These are phyloP conservation scores for Struthio camelus DNA, from an alignment of 2,113 vertebrate genomes.

Conservation along the genomic window DNA sequence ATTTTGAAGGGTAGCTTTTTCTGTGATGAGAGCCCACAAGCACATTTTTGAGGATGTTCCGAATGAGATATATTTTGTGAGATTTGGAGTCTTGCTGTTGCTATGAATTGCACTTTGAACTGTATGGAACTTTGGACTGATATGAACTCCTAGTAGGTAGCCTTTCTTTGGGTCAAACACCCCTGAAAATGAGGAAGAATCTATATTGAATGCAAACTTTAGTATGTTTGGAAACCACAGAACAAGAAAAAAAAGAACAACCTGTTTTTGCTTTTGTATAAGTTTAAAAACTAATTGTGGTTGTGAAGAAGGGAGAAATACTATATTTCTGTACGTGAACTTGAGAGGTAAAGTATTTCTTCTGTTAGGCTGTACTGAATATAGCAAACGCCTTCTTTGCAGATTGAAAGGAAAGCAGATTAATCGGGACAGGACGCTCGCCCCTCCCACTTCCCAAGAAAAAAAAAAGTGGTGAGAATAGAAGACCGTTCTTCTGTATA, in stretches of 20 bases:
- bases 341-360: constrained; percentile 21
- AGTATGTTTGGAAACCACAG: constrained; percentile 43
- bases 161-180: constrained; percentile 56
- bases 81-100: constrained; percentile 49
- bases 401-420: background rate
- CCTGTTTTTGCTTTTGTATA: constrained; percentile 38
- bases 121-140: constrained; percentile 49
- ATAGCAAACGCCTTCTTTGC: constrained; percentile 9
- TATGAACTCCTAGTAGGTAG: constrained; percentile 48
- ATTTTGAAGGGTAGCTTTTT: constrained; percentile 20
- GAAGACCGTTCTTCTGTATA: background rate
- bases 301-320: constrained; percentile 45
- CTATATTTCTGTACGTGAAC: constrained; percentile 28
- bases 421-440: background rate
- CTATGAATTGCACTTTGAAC: constrained; percentile 56
- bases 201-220: constrained; percentile 40
- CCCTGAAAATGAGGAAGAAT: constrained; percentile 40
- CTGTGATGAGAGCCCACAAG: background rate
- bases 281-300: constrained; percentile 37
- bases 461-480: background rate
- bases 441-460: background rate
- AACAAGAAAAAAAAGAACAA: constrained; percentile 24
- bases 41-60: constrained; percentile 26
- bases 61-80: constrained; percentile 48
- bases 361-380: constrained; percentile 27